Evolutionary conservation across 2,113 vertebrate genomes (phyloP).

Genomic region (Microtus montanus): DNA sequence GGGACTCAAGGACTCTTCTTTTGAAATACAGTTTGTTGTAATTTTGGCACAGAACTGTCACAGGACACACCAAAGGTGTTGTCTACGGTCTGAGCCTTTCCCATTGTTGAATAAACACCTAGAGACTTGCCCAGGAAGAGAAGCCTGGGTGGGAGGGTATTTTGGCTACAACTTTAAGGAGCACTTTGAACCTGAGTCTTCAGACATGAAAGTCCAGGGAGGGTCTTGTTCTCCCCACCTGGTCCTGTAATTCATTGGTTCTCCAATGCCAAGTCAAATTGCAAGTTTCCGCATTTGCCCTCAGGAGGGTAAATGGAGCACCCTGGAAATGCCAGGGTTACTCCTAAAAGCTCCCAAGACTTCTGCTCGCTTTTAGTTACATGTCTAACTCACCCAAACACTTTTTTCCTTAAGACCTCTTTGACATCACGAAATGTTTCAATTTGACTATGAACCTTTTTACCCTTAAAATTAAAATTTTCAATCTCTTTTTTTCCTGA

Average conservation of each 20-base stretch:
- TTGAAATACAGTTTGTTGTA: neutral
- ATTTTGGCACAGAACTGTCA: neutral
- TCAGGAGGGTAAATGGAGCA: conserved; percentile 57
- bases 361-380: conserved; percentile 34
- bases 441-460: conserved; percentile 51
- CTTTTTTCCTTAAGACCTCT: conserved; percentile 60
- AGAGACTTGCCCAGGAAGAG: conserved; percentile 36
- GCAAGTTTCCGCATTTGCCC: conserved; percentile 59
- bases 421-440: conserved; percentile 47
- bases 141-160: neutral
- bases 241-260: conserved; percentile 61
- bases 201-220: conserved; percentile 48
- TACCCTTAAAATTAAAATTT: conserved; percentile 54
- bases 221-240: neutral
- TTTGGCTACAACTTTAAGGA: conserved; percentile 50
- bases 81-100: neutral
- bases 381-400: conserved; percentile 6
- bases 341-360: conserved; percentile 8
- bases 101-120: neutral
- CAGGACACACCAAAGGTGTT: neutral
- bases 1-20: neutral
- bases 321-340: conserved; percentile 50
- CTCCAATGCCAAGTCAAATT: conserved; percentile 50
- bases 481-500: conserved; percentile 41
- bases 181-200: conserved; percentile 65